These are phyloP conservation scores for Sinelater perroti DNA, from an alignment of 2,888 invertebrate genomes.

Conservation along the genomic window DNA sequence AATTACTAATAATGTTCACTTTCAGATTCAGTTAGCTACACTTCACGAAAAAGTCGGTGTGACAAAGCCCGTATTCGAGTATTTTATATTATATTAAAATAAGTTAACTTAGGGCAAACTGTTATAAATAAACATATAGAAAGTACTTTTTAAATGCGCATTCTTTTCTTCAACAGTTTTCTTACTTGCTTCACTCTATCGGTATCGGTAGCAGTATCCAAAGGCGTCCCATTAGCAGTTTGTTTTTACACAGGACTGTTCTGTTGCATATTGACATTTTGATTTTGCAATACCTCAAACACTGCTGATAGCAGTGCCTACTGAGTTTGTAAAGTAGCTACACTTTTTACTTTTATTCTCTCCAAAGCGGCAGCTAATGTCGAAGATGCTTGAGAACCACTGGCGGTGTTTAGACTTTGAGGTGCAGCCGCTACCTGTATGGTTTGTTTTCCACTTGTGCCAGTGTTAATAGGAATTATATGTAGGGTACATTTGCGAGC, in stretches of 20 bases:
- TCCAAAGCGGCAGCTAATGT: slow-evolving; percentile 61
- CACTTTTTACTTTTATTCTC: slow-evolving; percentile 63
- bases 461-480: slow-evolving; percentile 71
- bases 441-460: slow-evolving; percentile 67
- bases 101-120: neutral
- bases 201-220: slow-evolving; percentile 59
- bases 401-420: slow-evolving; percentile 62
- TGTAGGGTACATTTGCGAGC: slow-evolving; percentile 70
- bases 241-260: slow-evolving; percentile 70
- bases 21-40: too few relatives aligned
- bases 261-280: slow-evolving; percentile 61
- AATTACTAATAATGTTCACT: too few relatives aligned
- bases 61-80: too few relatives aligned
- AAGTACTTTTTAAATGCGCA: neutral
- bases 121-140: neutral
- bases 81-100: neutral
- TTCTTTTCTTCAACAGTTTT: slow-evolving; percentile 56
- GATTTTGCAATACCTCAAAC: slow-evolving; percentile 65
- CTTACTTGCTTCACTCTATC: slow-evolving; percentile 53
- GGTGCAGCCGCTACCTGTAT: slow-evolving; percentile 71
- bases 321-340: slow-evolving; percentile 58
- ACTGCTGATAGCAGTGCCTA: slow-evolving; percentile 66
- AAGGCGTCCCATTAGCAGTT: slow-evolving; percentile 58
- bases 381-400: slow-evolving; percentile 63
- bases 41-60: too few relatives aligned